Percentiles rank a stretch among this genome's conserved stretches.
Evolutionary conservation across 2,888 invertebrate species (phyloP).

Genomic region (Drosophila conformis): DNA sequence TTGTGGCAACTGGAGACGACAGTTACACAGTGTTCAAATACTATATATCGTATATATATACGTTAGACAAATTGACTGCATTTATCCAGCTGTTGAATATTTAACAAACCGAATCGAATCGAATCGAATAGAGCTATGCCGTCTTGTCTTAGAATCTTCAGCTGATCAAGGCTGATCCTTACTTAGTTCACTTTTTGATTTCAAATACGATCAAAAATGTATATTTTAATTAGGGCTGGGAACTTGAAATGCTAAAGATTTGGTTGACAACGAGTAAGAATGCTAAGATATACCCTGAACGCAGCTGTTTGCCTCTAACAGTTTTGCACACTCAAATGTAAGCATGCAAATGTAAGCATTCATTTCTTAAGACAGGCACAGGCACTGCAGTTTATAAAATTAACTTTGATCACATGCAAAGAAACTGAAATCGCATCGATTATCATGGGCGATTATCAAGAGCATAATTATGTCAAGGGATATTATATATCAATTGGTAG

Average conservation of each 20-base stretch:
- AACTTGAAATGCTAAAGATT: not conserved
- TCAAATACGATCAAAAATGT: not conserved
- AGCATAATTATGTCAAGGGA: not conserved
- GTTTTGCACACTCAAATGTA: not conserved
- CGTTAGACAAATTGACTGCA: not conserved
- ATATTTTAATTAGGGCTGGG: not conserved
- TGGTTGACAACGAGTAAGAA: not conserved
- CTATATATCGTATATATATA: not conserved
- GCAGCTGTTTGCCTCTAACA: not conserved
- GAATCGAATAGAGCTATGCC: not conserved
- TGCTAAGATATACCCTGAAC: not conserved
- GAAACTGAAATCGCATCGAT: not conserved
- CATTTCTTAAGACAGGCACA: not conserved
- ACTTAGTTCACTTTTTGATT: not conserved
- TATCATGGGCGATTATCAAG: not conserved
- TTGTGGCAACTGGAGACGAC: not conserved
- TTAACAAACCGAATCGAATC: not conserved
- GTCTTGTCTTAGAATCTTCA: not conserved
- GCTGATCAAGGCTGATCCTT: not conserved
- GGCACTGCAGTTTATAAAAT: not conserved
- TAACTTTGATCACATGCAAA: not conserved
- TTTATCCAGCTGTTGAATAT: not conserved
- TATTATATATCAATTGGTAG: not conserved
- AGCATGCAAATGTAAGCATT: not conserved
- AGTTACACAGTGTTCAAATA: not conserved